Evolutionary conservation across 2,888 invertebrate species (phyloP), one percentile per base, ranked within the genome.

Genomic region (Poecilus cupreus): DNA sequence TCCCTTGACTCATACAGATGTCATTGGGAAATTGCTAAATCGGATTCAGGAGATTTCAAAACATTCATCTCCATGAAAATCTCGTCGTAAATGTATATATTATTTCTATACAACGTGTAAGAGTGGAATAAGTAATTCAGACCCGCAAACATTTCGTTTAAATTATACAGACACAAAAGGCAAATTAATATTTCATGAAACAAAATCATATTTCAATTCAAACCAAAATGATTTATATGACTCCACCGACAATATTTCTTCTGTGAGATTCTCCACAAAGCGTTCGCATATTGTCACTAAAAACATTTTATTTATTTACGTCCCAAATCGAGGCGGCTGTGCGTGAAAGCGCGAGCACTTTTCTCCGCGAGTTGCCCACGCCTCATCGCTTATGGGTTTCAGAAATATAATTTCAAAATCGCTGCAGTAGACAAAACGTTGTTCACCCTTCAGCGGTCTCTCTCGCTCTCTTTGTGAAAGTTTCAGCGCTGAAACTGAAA

Each of bases 391-490:
- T 60, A 60, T 60, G 22, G 60, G 22, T 32, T 26, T 18, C 72
- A 18, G 43, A 72, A 46, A 72, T 72, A 43, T 39, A 72, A 72
- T 72, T 72, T 72, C 16, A 72, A 70, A 72, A 72, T 46, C 72
- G 43, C 72, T 72, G 72, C 39, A 72, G 72, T 72, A 39, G 43
- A 72, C 72, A 72, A 72, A 72, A 72, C 22, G 60, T 60, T 43
- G 6, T 43, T 43, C 43, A 43, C 32, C n/a, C 43, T 43, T 43
- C 43, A 43, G 1, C n/a, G 1, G 1, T n/a, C n/a, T 11, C 3
- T n/a, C 43, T n/a, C 13, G 10, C 43, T n/a, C n/a, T 32, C 43
- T 43, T 43, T 43, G 43, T n/a, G n/a, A 43, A n/a, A 43, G 1
- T 43, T 43, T 43, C 32, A 32, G 32, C 32, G 43, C 32, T 32